A percentile compares a stretch with the other conserved stretches of the same genome.
Evolutionary conservation across 2,797 vertebrate species (phyloP).

Genomic region (Balearica regulorum): DNA sequence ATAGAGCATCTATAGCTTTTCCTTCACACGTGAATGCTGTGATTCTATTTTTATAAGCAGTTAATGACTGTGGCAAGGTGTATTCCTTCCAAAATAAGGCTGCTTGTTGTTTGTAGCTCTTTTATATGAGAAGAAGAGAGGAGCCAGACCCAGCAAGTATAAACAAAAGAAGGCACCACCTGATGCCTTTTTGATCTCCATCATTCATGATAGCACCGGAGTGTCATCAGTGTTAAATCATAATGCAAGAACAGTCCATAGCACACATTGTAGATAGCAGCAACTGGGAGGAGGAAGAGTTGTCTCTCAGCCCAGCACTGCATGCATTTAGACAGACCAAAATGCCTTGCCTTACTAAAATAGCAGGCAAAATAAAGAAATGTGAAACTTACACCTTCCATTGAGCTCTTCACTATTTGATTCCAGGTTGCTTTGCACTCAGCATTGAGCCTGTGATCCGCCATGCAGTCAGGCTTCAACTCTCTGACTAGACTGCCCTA

Average conservation of each 20-base stretch:
- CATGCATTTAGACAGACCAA: not conserved
- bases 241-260: not conserved
- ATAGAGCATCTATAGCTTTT: conserved; percentile 7
- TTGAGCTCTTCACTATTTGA: not conserved
- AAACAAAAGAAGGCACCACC: not conserved
- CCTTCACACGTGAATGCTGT: not conserved
- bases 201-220: not conserved
- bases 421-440: not conserved
- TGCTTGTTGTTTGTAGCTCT: not conserved
- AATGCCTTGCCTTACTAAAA: not conserved
- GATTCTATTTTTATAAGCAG: conserved; percentile 29
- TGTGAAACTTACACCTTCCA: not conserved
- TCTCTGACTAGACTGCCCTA: not conserved
- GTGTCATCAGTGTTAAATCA: not conserved
- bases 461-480: not conserved
- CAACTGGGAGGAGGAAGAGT: not conserved
- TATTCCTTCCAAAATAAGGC: not conserved
- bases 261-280: not conserved
- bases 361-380: not conserved
- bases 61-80: not conserved
- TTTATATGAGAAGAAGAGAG: not conserved
- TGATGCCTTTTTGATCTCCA: not conserved
- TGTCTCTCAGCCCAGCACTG: not conserved
- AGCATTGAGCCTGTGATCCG: not conserved
- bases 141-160: not conserved